Evolutionary conservation across 2,113 vertebrate species (phyloP).

Genomic region (Aldabrachelys gigantea): DNA sequence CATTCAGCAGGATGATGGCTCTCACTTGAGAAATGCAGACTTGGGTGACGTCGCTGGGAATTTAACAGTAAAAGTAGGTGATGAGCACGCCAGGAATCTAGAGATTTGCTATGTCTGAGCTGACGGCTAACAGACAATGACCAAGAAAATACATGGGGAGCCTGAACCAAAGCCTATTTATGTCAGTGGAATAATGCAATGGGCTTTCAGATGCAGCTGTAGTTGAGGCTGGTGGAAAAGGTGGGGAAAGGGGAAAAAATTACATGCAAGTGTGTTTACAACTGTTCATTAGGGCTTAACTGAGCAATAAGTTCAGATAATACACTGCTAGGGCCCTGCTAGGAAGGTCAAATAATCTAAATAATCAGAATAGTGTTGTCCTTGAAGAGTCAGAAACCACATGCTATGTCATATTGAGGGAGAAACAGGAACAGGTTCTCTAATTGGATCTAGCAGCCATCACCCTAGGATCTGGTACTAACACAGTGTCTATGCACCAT

Average conservation of each 20-base stretch:
- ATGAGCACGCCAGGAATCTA: not conserved
- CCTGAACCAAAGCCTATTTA: not conserved
- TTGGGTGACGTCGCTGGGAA: not conserved
- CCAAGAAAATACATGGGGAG: not conserved
- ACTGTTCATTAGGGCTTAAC: not conserved
- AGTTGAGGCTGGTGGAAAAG: not conserved
- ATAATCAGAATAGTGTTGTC: not conserved
- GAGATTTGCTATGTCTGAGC: not conserved
- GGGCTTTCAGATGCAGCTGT: not conserved
- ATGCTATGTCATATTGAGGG: not conserved
- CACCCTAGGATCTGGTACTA: not conserved
- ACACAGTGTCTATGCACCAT: not conserved
- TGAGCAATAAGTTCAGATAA: not conserved
- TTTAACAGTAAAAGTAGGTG: not conserved
- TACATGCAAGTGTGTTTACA: not conserved
- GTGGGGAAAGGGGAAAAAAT: not conserved
- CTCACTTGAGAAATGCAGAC: not conserved
- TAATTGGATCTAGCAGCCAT: rapidly evolving
- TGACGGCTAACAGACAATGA: not conserved
- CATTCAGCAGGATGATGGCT: not conserved
- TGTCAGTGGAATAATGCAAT: not conserved
- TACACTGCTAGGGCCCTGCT: not conserved
- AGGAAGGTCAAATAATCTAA: not conserved
- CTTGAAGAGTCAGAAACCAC: not conserved
- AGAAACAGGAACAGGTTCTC: not conserved